Base-by-base conservation (phyloP, 2,113 vertebrate species). In the Archocentrus centrarchus region DNA sequence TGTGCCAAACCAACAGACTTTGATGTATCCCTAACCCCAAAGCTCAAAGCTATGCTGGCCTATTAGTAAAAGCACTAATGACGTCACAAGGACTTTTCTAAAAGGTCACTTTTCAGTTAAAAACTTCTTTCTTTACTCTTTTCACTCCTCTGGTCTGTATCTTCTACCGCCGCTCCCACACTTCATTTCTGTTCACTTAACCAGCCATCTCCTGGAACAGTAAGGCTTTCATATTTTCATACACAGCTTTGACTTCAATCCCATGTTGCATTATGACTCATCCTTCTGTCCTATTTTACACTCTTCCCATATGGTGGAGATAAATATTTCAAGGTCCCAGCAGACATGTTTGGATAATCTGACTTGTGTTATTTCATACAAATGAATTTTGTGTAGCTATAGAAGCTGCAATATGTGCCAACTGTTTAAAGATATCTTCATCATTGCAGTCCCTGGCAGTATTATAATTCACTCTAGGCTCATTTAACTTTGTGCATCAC, bases 291-390 rank as follows among this genome's bases (percentile, higher is more conserved):
- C 17, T 77, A 41, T 81, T 83, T 58, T 13, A 20, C 63, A 22
- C 64, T 30, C 37, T 57, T 76, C 77, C 75, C 75, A 88, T 82
- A 82, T 81, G 50, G 55, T 77, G 39, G 4, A 50, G 3, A 77
- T 83, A 83, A 84, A 60, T 66, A 47, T 80, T 83, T 59, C 18
- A 77, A 0, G 62, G 44, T 73, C 60, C 62, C 68, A 10, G 20
- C 59, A 50, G 62, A 81, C 63, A 3, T 11, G 53, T 59, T 82
- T 55, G 11, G 44, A 35, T 79, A 24, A 59, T 83, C 59, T 37
- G 39, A 47, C 11, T 22, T 11, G 17, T 73, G 39, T 82, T 47
- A 64, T 73, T 62, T 87, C 66, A 62, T 50, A 50, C 24, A 75
- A 22, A 76, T 76, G 1, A 11, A 75, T 81, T 62, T 73, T 59